Evolutionary conservation across 2,113 vertebrate genomes (phyloP).

Genomic region (Scomber japonicus): DNA sequence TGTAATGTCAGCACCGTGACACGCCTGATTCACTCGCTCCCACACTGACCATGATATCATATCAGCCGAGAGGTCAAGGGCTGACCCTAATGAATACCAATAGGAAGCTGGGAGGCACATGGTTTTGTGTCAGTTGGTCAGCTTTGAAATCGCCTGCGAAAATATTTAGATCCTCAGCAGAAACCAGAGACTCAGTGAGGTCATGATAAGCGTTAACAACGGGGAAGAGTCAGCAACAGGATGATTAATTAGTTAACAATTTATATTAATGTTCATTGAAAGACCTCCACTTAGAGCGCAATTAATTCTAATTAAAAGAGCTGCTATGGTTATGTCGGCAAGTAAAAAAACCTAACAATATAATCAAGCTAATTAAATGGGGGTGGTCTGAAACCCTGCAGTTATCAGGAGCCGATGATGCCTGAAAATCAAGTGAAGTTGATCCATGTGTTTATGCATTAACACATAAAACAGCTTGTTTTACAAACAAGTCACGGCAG

Average conservation of each 20-base stretch:
- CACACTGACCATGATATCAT: constrained; percentile 68
- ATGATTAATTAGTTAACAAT: constrained; percentile 86
- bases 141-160: constrained; percentile 22
- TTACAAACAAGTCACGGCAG: constrained; percentile 53
- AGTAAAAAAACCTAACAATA: constrained; percentile 76
- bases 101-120: constrained; percentile 8
- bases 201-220: constrained; percentile 56
- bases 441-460: constrained; percentile 68
- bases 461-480: constrained; percentile 68
- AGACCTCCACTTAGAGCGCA: constrained; percentile 83
- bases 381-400: constrained; percentile 75
- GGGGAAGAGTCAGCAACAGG: constrained; percentile 61
- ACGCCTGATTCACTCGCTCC: constrained; percentile 72
- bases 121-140: not conserved
- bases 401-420: constrained; percentile 73
- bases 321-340: constrained; percentile 72
- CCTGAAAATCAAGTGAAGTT: constrained; percentile 72
- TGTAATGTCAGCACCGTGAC: constrained; percentile 69
- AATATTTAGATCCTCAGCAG: constrained; percentile 11
- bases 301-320: constrained; percentile 86
- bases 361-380: constrained; percentile 84
- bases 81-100: constrained; percentile 55
- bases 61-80: constrained; percentile 65
- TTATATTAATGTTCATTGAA: constrained; percentile 86
- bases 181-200: constrained; percentile 44